Percentiles rank a stretch among this genome's conserved stretches.
These are phyloP conservation scores for Vidua chalybeata DNA, from an alignment of 2,113 vertebrate species.

Conservation along the genomic window DNA sequence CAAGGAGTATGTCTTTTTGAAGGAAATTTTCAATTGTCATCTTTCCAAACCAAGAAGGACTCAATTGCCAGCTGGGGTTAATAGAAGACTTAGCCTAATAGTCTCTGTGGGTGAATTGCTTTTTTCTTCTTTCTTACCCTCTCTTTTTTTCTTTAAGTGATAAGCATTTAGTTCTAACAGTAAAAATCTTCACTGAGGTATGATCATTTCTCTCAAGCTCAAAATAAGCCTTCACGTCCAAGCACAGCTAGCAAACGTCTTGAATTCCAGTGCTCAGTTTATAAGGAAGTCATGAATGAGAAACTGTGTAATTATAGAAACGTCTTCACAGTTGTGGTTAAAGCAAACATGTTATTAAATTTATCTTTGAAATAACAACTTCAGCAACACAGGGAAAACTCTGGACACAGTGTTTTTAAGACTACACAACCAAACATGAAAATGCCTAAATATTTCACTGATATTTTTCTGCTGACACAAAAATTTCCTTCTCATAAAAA, in stretches of 20 bases:
- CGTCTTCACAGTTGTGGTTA: neutral
- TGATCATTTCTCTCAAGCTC: neutral
- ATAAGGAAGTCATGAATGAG: neutral
- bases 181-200: neutral
- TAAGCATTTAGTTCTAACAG: neutral
- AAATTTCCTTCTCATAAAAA: neutral
- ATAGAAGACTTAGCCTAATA: neutral
- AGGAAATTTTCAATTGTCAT: neutral
- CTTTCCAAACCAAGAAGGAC: neutral
- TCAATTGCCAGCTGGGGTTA: neutral
- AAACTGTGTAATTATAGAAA: conserved; percentile 9
- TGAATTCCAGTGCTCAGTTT: neutral
- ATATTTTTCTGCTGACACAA: neutral
- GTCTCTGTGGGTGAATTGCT: neutral
- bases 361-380: neutral
- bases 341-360: neutral
- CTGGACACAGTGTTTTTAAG: neutral
- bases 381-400: neutral
- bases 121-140: neutral
- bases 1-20: neutral
- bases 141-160: neutral
- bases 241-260: neutral
- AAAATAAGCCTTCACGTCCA: neutral
- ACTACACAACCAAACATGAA: neutral
- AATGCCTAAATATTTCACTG: neutral